Evolutionary conservation across 1,140 invertebrate species (phyloP).

Genomic region (Drosophila kurseongensis): DNA sequence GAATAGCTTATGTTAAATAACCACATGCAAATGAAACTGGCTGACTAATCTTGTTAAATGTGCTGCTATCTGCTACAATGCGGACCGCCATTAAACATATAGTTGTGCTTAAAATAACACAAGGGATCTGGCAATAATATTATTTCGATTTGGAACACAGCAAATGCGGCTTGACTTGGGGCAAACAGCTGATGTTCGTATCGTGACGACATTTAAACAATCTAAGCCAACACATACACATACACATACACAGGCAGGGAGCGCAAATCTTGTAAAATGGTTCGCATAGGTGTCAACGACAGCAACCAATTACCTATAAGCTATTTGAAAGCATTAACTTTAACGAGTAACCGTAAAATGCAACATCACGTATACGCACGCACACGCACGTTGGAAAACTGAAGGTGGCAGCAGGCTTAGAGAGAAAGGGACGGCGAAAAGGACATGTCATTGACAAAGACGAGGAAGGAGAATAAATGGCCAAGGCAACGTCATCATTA

Average conservation of each 20-base stretch:
- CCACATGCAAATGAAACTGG: neutral
- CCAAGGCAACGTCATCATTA: slow-evolving; percentile 51
- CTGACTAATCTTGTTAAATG: neutral
- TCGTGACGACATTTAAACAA: slow-evolving; percentile 42
- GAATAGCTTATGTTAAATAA: neutral
- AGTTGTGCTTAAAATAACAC: too few species aligned
- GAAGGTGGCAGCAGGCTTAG: neutral
- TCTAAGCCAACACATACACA: slow-evolving; percentile 14
- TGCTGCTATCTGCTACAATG: too few species aligned
- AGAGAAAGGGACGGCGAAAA: slow-evolving; percentile 27
- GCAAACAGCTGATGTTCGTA: slow-evolving; percentile 69
- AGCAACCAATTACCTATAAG: slow-evolving; percentile 64
- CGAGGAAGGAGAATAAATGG: slow-evolving; percentile 18
- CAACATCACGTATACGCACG: slow-evolving; percentile 61
- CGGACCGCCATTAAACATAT: too few species aligned
- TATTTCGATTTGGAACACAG: slow-evolving; percentile 9
- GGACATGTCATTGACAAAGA: slow-evolving; percentile 59
- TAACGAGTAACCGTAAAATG: slow-evolving; percentile 70
- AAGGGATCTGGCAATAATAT: slow-evolving; percentile 1
- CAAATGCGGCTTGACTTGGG: slow-evolving; percentile 11
- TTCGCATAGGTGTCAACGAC: slow-evolving; percentile 57
- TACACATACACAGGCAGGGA: slow-evolving; percentile 12
- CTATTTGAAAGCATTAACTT: slow-evolving; percentile 64
- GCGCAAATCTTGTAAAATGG: slow-evolving; percentile 64
- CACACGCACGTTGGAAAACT: slow-evolving; percentile 1